Percentiles rank a stretch among this genome's conserved stretches.
These are phyloP conservation scores for Anagrus nilaparvatae DNA, from an alignment of 1,140 invertebrate species.

Conservation along the genomic window DNA sequence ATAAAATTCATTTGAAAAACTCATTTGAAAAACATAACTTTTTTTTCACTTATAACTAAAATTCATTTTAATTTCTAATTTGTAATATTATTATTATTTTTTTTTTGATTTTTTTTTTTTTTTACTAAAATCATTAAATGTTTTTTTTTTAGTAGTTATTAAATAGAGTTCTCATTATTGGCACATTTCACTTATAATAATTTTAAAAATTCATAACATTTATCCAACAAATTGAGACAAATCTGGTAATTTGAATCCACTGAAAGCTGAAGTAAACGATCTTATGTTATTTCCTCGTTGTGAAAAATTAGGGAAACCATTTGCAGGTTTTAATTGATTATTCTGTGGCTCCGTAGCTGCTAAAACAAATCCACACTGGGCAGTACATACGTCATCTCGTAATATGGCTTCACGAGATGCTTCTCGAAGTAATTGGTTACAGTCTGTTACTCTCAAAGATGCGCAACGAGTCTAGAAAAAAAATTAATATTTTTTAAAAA, in stretches of 20 bases:
- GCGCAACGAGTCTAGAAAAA: slow-evolving; percentile 74
- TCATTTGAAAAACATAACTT: too few species aligned
- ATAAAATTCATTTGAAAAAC: too few species aligned
- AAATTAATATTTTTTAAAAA: too few species aligned
- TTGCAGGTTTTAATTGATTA: slow-evolving; percentile 30
- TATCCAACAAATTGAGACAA: slow-evolving; percentile 51
- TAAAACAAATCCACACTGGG: slow-evolving; percentile 68
- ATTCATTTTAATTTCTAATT: too few species aligned
- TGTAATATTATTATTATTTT: too few species aligned
- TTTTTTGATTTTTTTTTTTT: too few species aligned
- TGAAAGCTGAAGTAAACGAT: slow-evolving; percentile 31
- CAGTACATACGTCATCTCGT: slow-evolving; percentile 78
- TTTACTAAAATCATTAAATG: too few species aligned
- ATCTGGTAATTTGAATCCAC: slow-evolving; percentile 50
- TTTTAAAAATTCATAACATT: slow-evolving; percentile 12
- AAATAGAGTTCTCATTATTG: too few species aligned
- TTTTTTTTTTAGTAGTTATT: too few species aligned
- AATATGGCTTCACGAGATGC: slow-evolving; percentile 73
- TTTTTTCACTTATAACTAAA: too few species aligned
- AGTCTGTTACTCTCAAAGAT: slow-evolving; percentile 79
- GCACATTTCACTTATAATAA: slow-evolving; percentile 6
- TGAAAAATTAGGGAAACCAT: slow-evolving; percentile 25
- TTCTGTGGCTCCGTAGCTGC: slow-evolving; percentile 31
- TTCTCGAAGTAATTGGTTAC: slow-evolving; percentile 67
- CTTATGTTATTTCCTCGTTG: too few species aligned